phyloP scores from a whole-genome alignment of 1,140 invertebrate species.

The Eulimnadia texana region DNA sequence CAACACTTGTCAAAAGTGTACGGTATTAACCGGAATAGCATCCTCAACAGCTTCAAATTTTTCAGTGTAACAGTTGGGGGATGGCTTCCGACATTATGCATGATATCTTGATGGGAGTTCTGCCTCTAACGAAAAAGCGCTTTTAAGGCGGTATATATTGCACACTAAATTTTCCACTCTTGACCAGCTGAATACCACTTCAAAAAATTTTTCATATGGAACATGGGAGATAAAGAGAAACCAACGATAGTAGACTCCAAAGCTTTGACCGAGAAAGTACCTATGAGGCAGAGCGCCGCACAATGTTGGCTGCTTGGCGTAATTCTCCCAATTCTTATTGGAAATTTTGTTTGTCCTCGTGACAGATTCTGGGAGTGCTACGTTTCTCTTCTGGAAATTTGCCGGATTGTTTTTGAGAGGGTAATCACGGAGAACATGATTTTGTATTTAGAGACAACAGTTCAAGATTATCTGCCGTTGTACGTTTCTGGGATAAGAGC shows the following conservation, averaged over 20 bases:
- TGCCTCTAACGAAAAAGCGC: slow-evolving; percentile 1
- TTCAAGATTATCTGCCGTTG: slow-evolving; percentile 8
- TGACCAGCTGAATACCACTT: slow-evolving; percentile 4
- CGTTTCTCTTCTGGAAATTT: slow-evolving; percentile 5
- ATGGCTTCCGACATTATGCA: slow-evolving; percentile 14
- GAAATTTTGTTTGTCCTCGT: neutral
- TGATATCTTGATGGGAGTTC: slow-evolving; percentile 9
- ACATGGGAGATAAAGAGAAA: slow-evolving; percentile 8
- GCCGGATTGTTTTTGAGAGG: slow-evolving; percentile 4
- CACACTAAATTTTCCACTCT: slow-evolving; percentile 8
- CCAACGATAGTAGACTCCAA: slow-evolving; percentile 1
- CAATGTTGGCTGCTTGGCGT: slow-evolving; percentile 8
- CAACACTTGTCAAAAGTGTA: neutral
- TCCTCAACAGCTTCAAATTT: slow-evolving; percentile 12
- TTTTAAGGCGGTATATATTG: slow-evolving; percentile 3
- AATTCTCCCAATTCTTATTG: slow-evolving; percentile 11
- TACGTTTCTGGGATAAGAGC: neutral
- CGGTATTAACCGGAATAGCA: neutral
- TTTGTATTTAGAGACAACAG: slow-evolving; percentile 8
- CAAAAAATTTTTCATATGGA: slow-evolving; percentile 9
- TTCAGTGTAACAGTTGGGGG: slow-evolving; percentile 1
- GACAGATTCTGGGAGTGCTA: slow-evolving; percentile 3
- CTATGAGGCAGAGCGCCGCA: slow-evolving; percentile 8
- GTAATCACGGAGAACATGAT: slow-evolving; percentile 2
- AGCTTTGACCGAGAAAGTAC: slow-evolving; percentile 3